Evolutionary conservation across 2,113 vertebrate species (phyloP).

Genomic region (Planiliza haematocheilus): DNA sequence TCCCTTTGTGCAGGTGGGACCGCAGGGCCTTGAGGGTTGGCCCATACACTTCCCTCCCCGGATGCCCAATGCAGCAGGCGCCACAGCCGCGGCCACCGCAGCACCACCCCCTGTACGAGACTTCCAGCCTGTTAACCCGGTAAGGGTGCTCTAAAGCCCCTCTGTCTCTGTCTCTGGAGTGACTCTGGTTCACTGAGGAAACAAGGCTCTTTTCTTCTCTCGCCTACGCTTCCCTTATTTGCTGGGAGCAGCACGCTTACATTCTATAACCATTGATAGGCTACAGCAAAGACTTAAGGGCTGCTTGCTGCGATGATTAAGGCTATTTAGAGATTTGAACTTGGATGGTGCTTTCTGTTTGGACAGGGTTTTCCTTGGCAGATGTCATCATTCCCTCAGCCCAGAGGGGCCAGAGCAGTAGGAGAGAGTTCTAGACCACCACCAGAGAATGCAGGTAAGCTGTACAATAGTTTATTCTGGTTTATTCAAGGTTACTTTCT

Average conservation of each 20-base stretch:
- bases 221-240: conserved; percentile 18
- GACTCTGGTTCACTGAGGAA: conserved; percentile 60
- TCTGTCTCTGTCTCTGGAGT: conserved; percentile 60
- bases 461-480: background rate
- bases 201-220: conserved; percentile 58
- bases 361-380: conserved; percentile 90
- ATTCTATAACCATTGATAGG: conserved; percentile 29
- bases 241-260: conserved; percentile 23
- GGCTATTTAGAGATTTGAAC: background rate
- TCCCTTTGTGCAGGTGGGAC: conserved; percentile 88
- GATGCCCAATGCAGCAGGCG: conserved; percentile 82
- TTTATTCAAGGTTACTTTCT: background rate
- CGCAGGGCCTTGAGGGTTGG: conserved; percentile 91
- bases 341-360: conserved; percentile 45
- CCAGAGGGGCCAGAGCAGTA: conserved; percentile 84
- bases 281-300: conserved; percentile 25
- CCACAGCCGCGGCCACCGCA: conserved; percentile 68
- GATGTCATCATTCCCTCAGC: conserved; percentile 87
- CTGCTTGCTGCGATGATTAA: conserved; percentile 12
- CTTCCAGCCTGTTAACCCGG: conserved; percentile 86
- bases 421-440: conserved; percentile 84
- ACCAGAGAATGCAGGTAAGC: conserved; percentile 88
- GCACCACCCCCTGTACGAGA: conserved; percentile 83
- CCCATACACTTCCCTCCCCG: conserved; percentile 90
- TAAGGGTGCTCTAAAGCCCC: conserved; percentile 72